Evolutionary conservation across 2,888 invertebrate genomes (phyloP), one percentile per base, ranked within the genome.

Genomic region (Drosophila nigricruria): DNA sequence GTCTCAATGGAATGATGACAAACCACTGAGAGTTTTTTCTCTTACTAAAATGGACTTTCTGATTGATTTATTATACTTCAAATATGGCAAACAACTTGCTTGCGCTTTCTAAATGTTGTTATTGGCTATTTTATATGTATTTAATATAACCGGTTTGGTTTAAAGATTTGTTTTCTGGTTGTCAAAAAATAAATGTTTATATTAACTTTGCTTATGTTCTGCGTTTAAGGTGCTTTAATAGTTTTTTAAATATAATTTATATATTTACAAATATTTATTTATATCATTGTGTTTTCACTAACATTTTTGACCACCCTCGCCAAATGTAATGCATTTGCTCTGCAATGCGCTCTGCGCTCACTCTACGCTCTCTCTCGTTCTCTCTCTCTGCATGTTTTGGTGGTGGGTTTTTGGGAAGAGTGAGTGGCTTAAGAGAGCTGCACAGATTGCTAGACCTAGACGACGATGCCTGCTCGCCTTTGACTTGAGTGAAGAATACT

Each of bases 351-450:
- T 23, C 14, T 23, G 40, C 49, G 18, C 9, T 72, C 47, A 57
- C 61, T 56, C 56, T 62, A 14, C 10, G 45, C 54, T 59, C 58
- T 18, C 49, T 27, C 45, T 16, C 18, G 16, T 20, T 54, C 25
- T 23, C 20, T 20, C 16, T 52, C 16, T 34, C 16, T n/a, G n/a
- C 16, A 3, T 23, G 0, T 36, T 36, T 74, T 58, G 57, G 78
- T 78, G 78, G 78, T 78, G 68, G 60, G 30, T 78, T 78, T 65
- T 68, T 43, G 10, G 32, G 20, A 53, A 62, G 69, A 59, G 60
- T 14, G 27, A 36, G 32, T 42, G 3, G 5, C 10, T 23, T 25
- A 20, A 62, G 49, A 32, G 73, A 38, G 53, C 16, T 20, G 47
- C 23, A 18, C 16, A 18, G 61, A 56, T 52, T 63, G 53, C 25